Conservation (phyloP, 2,888 invertebrate species). For the Andrena haemorrhoa region DNA sequence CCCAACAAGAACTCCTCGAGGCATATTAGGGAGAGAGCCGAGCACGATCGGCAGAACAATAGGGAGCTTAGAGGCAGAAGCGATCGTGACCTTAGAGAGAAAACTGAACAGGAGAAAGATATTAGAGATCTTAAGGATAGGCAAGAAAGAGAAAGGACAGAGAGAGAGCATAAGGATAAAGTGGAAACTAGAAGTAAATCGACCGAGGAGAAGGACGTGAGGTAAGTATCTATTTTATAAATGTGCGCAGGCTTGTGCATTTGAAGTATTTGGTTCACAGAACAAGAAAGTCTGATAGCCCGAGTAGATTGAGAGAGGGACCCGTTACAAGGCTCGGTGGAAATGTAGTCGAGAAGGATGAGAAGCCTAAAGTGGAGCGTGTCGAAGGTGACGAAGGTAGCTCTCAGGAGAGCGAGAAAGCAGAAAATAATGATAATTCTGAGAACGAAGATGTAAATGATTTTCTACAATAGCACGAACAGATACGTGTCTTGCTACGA, state of each 20-base stretch:
- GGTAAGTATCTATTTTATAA: conserved; percentile 64
- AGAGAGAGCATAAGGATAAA: conserved; percentile 75
- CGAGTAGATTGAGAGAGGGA: conserved; percentile 80
- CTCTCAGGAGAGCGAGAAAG: conserved; percentile 81
- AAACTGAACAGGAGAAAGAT: conserved; percentile 76
- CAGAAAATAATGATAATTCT: conserved; percentile 82
- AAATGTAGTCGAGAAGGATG: conserved; percentile 77
- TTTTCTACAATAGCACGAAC: conserved; percentile 3
- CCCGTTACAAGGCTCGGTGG: conserved; percentile 82
- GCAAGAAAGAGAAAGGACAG: conserved; percentile 70
- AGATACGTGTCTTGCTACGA: neutral
- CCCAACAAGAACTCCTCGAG: conserved; percentile 78
- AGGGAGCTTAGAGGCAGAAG: conserved; percentile 72
- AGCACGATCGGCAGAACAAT: conserved; percentile 71
- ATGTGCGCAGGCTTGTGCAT: neutral
- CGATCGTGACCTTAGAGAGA: conserved; percentile 75
- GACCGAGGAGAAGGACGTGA: conserved; percentile 79
- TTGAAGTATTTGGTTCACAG: conserved; percentile 52
- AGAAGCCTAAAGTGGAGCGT: conserved; percentile 76
- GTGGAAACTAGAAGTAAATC: conserved; percentile 76
- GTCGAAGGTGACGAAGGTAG: conserved; percentile 79
- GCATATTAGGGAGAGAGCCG: conserved; percentile 79
- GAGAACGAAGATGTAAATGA: conserved; percentile 80
- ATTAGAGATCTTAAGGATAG: conserved; percentile 75
- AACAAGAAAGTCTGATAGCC: conserved; percentile 79